These are phyloP conservation scores for Encarsia formosa DNA, from an alignment of 2,888 invertebrate species.

Conservation along the genomic window DNA sequence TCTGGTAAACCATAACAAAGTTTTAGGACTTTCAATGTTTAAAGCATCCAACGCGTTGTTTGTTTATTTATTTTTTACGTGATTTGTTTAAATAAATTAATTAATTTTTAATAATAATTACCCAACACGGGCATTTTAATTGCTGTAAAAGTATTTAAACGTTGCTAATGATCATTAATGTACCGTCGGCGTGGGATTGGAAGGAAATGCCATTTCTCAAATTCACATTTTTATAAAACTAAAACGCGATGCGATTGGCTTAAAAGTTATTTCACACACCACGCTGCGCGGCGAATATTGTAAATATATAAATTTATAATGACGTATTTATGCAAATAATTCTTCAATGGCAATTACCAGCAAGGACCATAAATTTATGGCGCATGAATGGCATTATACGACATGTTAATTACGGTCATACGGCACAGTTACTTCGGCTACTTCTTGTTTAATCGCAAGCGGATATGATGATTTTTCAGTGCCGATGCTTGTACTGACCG, in stretches of 20 bases:
- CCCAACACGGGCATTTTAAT: too few species aligned
- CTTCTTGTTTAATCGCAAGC: conserved; percentile 8
- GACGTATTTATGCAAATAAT: conserved; percentile 22
- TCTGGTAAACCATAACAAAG: too few species aligned
- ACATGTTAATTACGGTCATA: conserved; percentile 21
- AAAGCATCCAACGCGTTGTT: too few species aligned
- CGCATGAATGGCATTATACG: conserved; percentile 21
- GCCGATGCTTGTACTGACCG: too few species aligned
- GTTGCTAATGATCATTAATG: too few species aligned
- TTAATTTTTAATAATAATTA: too few species aligned
- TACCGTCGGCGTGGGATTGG: conserved; percentile 10
- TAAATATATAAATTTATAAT: conserved; percentile 17
- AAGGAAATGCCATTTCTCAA: conserved; percentile 5
- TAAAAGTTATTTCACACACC: not conserved
- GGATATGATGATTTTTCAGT: too few species aligned
- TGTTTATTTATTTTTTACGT: too few species aligned
- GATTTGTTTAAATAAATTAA: too few species aligned
- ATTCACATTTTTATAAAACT: not conserved
- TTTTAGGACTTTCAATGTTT: too few species aligned
- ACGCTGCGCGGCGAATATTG: not conserved
- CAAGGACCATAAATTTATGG: conserved; percentile 18
- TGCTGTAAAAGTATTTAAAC: too few species aligned
- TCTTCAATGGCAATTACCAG: conserved; percentile 13
- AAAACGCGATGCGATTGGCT: not conserved
- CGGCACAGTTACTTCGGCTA: conserved; percentile 16